A percentile compares a stretch with the other conserved stretches of the same genome.
phyloP scores from a whole-genome alignment of 2,797 vertebrate genomes.

The Danionella dracula region DNA sequence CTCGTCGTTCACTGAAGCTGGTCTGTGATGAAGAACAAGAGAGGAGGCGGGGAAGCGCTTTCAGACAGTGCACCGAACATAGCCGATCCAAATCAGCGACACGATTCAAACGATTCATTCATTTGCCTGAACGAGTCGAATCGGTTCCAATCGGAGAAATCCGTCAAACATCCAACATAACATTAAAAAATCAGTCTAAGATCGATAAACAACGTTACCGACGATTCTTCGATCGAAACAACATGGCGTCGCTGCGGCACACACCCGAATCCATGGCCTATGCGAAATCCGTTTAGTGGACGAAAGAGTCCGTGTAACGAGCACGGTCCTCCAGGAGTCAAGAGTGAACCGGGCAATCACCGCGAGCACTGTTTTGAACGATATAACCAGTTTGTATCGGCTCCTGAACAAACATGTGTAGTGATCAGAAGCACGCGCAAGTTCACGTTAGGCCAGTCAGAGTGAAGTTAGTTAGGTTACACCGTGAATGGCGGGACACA shows the following conservation, averaged over 20 bases:
- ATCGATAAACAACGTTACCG: not conserved
- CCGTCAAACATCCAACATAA: not conserved
- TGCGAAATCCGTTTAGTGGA: not conserved
- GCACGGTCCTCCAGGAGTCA: not conserved
- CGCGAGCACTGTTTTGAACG: not conserved
- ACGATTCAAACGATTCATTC: constrained; percentile 32
- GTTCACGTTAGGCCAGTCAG: not conserved
- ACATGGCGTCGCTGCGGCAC: constrained; percentile 28
- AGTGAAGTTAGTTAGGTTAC: not conserved
- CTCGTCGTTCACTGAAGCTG: not conserved
- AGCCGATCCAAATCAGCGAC: constrained; percentile 31
- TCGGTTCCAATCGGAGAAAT: not conserved
- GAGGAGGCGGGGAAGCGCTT: not conserved
- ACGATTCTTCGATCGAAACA: constrained; percentile 10
- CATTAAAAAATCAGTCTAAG: not conserved
- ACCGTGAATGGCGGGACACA: too few species aligned
- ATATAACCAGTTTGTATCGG: not conserved
- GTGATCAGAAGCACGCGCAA: not conserved
- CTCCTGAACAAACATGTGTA: not conserved
- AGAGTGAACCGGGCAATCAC: not conserved
- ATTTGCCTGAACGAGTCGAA: constrained; percentile 24
- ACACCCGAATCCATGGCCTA: not conserved
- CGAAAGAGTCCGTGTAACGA: constrained; percentile 1
- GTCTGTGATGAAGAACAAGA: not conserved
- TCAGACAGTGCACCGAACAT: not conserved